Conservation (phyloP, 2,113 vertebrate genomes). For the Crotalus helleri region DNA sequence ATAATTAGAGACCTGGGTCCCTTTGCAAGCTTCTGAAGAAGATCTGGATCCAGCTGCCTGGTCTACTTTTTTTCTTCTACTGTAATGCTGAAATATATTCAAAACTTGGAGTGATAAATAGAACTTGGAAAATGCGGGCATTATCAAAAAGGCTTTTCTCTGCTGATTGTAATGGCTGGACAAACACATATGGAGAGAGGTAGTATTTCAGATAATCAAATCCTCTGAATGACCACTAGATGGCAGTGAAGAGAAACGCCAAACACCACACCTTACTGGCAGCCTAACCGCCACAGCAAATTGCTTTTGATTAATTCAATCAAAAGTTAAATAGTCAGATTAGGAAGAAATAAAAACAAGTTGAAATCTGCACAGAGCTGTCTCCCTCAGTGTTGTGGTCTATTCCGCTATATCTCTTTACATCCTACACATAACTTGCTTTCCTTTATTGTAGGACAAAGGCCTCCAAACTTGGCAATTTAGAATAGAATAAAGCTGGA, state of each 20-base stretch:
- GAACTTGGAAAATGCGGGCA: neutral
- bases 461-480: too few relatives aligned
- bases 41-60: neutral
- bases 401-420: neutral
- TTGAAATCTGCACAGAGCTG: neutral
- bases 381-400: neutral
- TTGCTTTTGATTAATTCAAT: neutral
- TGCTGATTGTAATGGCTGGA: neutral
- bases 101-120: neutral
- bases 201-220: neutral
- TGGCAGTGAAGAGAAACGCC: neutral
- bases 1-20: neutral
- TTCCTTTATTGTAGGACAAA: neutral
- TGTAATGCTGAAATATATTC: neutral
- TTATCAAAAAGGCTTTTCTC: neutral
- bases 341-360: neutral
- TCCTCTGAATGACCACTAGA: neutral
- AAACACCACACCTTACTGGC: neutral
- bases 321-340: neutral
- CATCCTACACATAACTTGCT: neutral
- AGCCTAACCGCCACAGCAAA: neutral
- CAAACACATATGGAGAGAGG: neutral
- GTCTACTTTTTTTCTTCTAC: neutral
- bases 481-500: too few relatives aligned
- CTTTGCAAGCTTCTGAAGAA: neutral